Evolutionary conservation across 2,113 vertebrate genomes (phyloP).

Genomic region (Gymnorhina tibicen): DNA sequence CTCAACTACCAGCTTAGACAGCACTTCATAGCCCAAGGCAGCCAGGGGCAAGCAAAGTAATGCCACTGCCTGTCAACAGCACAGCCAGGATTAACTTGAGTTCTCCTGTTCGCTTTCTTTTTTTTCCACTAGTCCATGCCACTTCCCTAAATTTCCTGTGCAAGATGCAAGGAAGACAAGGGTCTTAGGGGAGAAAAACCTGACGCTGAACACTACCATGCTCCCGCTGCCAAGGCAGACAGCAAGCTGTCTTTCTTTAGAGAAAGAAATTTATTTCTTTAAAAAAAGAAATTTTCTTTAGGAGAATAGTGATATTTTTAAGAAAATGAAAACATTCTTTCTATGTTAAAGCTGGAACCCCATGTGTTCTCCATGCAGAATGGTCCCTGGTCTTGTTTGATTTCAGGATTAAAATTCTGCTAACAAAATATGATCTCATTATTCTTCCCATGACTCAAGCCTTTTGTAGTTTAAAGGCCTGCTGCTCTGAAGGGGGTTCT

Average conservation of each 20-base stretch:
- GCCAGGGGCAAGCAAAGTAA: neutral
- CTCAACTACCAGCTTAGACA: neutral
- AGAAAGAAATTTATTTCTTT: too few relatives aligned
- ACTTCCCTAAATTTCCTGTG: neutral
- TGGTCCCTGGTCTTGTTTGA: neutral
- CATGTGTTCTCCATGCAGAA: neutral
- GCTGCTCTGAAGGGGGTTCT: neutral
- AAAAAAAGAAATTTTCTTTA: too few relatives aligned
- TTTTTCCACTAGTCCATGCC: neutral
- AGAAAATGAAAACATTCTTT: too few relatives aligned
- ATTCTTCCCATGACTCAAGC: conserved; percentile 5
- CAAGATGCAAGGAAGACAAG: neutral
- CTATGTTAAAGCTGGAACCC: neutral
- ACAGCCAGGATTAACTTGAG: neutral
- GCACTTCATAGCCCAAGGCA: neutral
- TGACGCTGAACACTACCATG: neutral
- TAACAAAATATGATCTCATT: conserved; percentile 24
- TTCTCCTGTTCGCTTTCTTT: neutral
- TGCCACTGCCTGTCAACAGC: neutral
- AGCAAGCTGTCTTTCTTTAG: neutral
- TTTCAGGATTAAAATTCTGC: conserved; percentile 37
- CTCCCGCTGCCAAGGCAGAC: neutral
- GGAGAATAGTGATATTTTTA: too few relatives aligned
- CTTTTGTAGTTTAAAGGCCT: conserved; percentile 32
- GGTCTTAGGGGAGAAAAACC: neutral